Base-by-base conservation (phyloP, 2,113 vertebrate species). In the Steatornis caripensis region DNA sequence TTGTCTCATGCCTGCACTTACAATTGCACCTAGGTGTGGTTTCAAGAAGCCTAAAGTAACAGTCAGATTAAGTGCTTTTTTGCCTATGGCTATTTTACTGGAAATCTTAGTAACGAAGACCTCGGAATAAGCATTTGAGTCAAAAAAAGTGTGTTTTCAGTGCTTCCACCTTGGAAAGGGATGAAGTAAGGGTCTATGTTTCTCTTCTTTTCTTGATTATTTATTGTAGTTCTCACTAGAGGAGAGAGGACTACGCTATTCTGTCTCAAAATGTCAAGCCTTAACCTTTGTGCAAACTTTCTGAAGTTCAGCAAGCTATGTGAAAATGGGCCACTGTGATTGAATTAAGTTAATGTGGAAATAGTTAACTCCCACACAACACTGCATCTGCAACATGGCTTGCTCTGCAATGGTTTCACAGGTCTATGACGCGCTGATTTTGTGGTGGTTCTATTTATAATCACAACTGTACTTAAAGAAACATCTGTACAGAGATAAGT, bases 61-160 rank as follows among this genome's bases (percentile, higher is more conserved):
- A 72, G 85, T 84, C 61, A 77, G 64, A 90, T 91, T 96, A 97
- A 97, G 90, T 96, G 91, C 91, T 96, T 98, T 97, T 62, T 98
- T 98, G 95, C 96, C 97, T 74, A 27, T 81, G 94, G 97, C 97
- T 96, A 97, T 97, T 97, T 98, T 96, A 93, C 95, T 97, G 95
- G 97, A 96, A 96, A 97, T 95, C 94, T 86, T 97, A 91, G 79
- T 95, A 96, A 95, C 37, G 81, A 83, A 97, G 81, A 95, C 93
- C 90, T 95, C 94, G 92, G 81, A 96, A 94, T 93, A 96, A 94
- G 89, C 91, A 95, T 96, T 93, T 87, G 43, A 95, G 89, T 97
- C 93, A 97, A 95, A 96, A 95, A 93, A n/a, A 9, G 0, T 30
- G 27, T 81, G 75, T 96, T 96, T 97, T 83, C 94, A 97, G 76